Evolutionary conservation across 2,888 invertebrate genomes (phyloP).

Genomic region (Hyalella azteca): DNA sequence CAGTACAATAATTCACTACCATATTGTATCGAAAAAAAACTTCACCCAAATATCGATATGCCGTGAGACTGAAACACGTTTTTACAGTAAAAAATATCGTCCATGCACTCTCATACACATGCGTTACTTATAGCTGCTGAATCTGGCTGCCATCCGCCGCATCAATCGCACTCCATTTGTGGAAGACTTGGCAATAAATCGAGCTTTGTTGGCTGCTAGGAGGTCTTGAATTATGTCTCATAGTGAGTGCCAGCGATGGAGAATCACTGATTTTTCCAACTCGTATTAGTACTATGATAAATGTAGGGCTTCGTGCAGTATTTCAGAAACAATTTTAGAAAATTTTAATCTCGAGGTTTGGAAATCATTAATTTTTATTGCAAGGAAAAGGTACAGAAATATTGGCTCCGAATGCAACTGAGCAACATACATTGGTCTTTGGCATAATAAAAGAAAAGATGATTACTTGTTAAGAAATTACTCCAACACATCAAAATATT

Average conservation of each 20-base stretch:
- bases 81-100: neutral
- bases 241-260: neutral
- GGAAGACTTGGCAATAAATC: neutral
- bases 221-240: constrained; percentile 18
- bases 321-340: neutral
- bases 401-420: neutral
- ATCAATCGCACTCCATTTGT: neutral
- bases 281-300: neutral
- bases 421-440: neutral
- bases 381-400: neutral
- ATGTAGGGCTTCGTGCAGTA: neutral
- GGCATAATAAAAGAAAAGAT: neutral
- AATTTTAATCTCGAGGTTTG: neutral
- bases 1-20: neutral
- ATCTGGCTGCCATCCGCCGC: neutral
- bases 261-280: neutral
- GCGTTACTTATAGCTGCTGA: no score
- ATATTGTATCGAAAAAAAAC: no score
- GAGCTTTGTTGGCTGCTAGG: constrained; percentile 17
- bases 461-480: no score
- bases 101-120: neutral
- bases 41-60: no score
- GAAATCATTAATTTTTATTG: neutral
- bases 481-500: no score
- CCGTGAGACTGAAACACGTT: no score